phyloP scores from a whole-genome alignment of 2,888 invertebrate genomes.

The Cecidostiba fungosa region DNA sequence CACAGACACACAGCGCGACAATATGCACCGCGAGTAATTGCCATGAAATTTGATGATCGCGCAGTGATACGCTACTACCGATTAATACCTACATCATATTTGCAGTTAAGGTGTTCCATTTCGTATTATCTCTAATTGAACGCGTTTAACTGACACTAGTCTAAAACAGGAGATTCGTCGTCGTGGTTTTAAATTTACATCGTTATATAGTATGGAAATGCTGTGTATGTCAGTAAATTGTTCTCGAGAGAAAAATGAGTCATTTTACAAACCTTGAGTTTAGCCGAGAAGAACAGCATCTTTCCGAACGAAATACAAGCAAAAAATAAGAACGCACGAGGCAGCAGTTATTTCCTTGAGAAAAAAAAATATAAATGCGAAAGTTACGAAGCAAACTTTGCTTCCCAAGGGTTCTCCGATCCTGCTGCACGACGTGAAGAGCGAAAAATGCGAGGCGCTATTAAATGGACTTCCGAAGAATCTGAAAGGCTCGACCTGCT shows the following conservation, averaged over 20 bases:
- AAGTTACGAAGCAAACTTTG: conserved; percentile 9
- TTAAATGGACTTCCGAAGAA: conserved; percentile 55
- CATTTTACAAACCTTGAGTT: background rate
- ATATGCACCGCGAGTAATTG: conserved; percentile 20
- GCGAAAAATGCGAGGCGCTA: conserved; percentile 21
- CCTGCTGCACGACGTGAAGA: background rate
- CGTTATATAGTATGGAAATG: background rate
- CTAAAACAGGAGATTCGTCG: background rate
- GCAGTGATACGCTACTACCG: conserved; percentile 5
- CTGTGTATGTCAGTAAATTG: too few relatives aligned
- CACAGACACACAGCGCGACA: background rate
- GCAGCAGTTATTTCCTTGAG: background rate
- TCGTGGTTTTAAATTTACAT: background rate
- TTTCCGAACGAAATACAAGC: background rate
- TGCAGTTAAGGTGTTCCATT: background rate
- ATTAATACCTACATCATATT: conserved; percentile 2
- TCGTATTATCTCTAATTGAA: background rate
- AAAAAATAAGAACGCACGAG: background rate
- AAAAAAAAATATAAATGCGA: background rate
- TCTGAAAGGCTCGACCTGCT: conserved; percentile 33
- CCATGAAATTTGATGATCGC: conserved; percentile 29
- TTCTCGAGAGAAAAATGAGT: background rate
- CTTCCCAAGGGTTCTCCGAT: conserved; percentile 29
- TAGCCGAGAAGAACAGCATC: background rate
- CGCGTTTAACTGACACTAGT: background rate